phyloP scores from a whole-genome alignment of 2,113 vertebrate genomes.

The Nycticorax nycticorax region DNA sequence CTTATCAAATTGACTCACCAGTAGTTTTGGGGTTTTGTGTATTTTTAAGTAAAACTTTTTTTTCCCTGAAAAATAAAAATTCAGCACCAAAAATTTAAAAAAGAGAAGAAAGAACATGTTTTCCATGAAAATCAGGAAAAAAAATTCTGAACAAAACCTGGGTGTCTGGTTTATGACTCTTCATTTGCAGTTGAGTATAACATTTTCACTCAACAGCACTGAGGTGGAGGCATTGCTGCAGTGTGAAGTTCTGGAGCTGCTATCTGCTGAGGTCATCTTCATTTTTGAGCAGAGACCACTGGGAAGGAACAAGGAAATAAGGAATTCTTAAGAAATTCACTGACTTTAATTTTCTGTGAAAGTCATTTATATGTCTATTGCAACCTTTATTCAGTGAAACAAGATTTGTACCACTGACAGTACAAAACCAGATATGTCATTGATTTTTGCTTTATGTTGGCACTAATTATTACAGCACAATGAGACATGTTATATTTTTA shows the following conservation, averaged over 20 bases:
- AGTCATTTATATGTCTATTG: background rate
- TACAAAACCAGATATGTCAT: background rate
- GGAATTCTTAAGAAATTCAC: background rate
- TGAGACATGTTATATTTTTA: background rate
- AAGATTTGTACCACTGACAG: background rate
- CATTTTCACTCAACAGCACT: background rate
- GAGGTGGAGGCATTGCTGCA: background rate
- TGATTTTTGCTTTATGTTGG: background rate
- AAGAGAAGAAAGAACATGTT: background rate
- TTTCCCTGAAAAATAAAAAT: background rate
- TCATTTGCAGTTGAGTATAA: background rate
- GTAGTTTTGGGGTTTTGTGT: rapidly evolving
- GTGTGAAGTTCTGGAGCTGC: background rate
- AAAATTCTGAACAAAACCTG: background rate
- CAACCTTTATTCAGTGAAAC: background rate
- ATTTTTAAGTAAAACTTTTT: background rate
- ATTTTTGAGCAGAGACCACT: background rate
- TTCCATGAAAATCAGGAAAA: rapidly evolving
- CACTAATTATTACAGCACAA: background rate
- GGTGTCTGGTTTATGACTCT: background rate
- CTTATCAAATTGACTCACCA: background rate
- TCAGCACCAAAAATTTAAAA: background rate
- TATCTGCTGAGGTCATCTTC: background rate
- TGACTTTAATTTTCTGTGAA: background rate
- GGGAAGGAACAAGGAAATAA: background rate